Evolutionary conservation across 2,113 vertebrate species (phyloP), one percentile per base, ranked within the genome.

Genomic region (Dinomys branickii): DNA sequence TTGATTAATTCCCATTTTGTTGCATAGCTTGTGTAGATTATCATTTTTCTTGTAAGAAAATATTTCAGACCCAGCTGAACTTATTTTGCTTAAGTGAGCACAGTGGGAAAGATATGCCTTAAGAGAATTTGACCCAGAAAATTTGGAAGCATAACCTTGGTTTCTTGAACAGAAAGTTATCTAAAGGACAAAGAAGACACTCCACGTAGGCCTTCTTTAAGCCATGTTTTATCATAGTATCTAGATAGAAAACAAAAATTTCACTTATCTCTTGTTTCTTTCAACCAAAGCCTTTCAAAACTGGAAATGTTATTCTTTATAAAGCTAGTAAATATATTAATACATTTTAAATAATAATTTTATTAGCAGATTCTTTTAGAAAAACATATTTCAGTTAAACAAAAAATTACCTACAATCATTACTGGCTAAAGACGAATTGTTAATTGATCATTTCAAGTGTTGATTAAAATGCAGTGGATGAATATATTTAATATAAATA

Each of bases 1-100:
- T 50, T 59, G 22, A 89, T 12, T 47, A 86, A 83, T 86, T 91
- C 71, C 90, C 3, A 61, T 82, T 95, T 94, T 94, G 14, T 89
- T 78, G 17, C 38, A 44, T 26, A 65, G 9, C 75, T 61, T 95
- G 17, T 75, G 28, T 41, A 91, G n/a, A 86, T 69, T 56, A 44
- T 7, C 3, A 20, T 16, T 59, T 93, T 88, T 75, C 58, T 35
- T n/a, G 26, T 87, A 73, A 33, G 71, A 94, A 96, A 81, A 75
- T 75, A 91, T 75, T 84, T 85, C 28, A 93, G 59, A 54, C 58
- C 94, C 50, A 84, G 47, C 20, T 96, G 56, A 87, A 69, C 73
- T 94, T 96, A 82, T 85, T 96, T 95, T 93, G 85, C 61, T 85
- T 93, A 94, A 91, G 44, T 93, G 85, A 93, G 84, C 85, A 92